phyloP scores from a whole-genome alignment of 2,797 vertebrate genomes.

The Trematomus bernacchii region DNA sequence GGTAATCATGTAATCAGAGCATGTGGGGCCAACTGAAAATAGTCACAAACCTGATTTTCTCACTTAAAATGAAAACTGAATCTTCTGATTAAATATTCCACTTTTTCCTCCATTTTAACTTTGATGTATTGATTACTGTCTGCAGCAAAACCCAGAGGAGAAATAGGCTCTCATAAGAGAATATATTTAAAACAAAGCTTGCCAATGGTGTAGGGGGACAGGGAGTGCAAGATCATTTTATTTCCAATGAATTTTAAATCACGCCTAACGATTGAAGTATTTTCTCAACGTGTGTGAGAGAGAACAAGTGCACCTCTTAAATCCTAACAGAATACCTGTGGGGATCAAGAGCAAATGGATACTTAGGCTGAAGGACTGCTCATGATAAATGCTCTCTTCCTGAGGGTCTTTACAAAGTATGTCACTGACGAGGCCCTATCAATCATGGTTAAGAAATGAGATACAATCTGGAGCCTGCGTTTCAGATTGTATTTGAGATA shows the following conservation, averaged over 20 bases:
- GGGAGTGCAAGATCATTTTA: slow-evolving; percentile 21
- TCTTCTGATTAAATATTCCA: slow-evolving; percentile 41
- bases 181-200: slow-evolving; percentile 40
- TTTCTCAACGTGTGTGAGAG: too few species aligned
- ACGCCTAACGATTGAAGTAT: too few species aligned
- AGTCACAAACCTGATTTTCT: slow-evolving; percentile 47
- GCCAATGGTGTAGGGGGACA: slow-evolving; percentile 22
- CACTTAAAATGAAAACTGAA: slow-evolving; percentile 40
- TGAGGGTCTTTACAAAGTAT: slow-evolving; percentile 38
- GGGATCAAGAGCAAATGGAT: slow-evolving; percentile 51
- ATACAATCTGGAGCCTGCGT: slow-evolving; percentile 11
- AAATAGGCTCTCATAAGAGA: slow-evolving; percentile 20
- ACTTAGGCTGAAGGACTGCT: slow-evolving; percentile 54
- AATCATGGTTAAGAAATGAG: slow-evolving; percentile 12
- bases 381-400: slow-evolving; percentile 35
- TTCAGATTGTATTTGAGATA: slow-evolving; percentile 18
- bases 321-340: slow-evolving; percentile 43
- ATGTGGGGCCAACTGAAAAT: slow-evolving; percentile 27
- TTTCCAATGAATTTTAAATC: slow-evolving; percentile 56
- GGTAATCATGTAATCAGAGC: slow-evolving; percentile 55
- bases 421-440: slow-evolving; percentile 23
- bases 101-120: slow-evolving; percentile 2
- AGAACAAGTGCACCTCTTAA: slow-evolving; percentile 36
- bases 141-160: slow-evolving; percentile 3
- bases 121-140: slow-evolving; percentile 46